phyloP scores from a whole-genome alignment of 2,797 vertebrate genomes.

The Acipenser transmontanus region DNA sequence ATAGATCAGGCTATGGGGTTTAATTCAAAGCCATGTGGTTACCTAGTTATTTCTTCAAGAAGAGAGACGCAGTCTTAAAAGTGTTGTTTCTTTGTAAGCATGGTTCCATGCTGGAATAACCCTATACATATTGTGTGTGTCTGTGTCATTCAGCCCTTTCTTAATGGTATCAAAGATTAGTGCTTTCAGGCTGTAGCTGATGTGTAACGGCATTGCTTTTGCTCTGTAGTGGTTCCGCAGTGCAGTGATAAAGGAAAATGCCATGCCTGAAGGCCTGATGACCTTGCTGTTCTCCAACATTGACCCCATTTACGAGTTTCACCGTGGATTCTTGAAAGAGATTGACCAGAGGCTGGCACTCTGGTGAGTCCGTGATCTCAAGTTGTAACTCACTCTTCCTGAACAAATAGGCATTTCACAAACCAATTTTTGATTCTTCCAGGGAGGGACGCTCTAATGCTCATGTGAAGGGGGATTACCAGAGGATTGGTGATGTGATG shows the following conservation, averaged over 20 bases:
- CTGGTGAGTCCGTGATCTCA: constrained; percentile 60
- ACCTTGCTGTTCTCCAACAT: constrained; percentile 88
- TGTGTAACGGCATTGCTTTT: background rate
- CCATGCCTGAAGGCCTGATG: constrained; percentile 83
- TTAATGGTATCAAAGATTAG: background rate
- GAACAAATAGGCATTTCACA: background rate
- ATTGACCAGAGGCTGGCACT: constrained; percentile 84
- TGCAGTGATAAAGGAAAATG: constrained; percentile 81
- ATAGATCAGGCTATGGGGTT: too few relatives aligned
- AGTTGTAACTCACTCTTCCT: background rate
- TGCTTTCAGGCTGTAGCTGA: background rate
- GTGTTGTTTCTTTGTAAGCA: too few relatives aligned
- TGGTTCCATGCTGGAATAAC: background rate
- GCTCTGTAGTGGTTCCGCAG: constrained; percentile 86
- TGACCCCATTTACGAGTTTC: constrained; percentile 90
- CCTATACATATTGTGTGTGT: background rate
- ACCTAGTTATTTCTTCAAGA: too few relatives aligned
- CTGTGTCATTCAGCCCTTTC: background rate
- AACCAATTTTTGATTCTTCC: constrained; percentile 13
- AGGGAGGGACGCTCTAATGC: constrained; percentile 82
- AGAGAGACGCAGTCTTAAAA: too few relatives aligned
- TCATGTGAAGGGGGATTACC: constrained; percentile 68
- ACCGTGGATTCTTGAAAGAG: constrained; percentile 85
- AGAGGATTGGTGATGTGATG: constrained; percentile 88
- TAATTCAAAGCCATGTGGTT: too few relatives aligned